Base-by-base conservation (phyloP, 2,888 invertebrate species). In the Ochlodes sylvanus region DNA sequence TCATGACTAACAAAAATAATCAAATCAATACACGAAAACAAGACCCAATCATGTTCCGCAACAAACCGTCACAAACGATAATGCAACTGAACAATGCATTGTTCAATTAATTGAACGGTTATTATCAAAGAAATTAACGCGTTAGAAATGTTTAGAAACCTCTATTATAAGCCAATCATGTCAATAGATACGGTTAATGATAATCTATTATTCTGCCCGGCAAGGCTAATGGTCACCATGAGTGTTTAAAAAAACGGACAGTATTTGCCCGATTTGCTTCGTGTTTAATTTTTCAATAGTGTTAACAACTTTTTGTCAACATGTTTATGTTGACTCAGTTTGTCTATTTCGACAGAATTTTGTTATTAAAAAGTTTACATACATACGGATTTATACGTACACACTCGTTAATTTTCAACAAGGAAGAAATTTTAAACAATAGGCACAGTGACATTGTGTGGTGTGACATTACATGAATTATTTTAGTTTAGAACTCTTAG, bases 51-150 rank as follows among this genome's bases (percentile, higher is more conserved):
- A 14, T 41, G 38, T 57, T 50, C 32, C n/a, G 60, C 17, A 60
- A 71, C 68, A 68, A 66, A 70, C 55, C 60, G 58, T 68, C 44
- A 62, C 47, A 62, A 42, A 58, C 2, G 27, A 15, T 34, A 56
- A 41, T 38, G 62, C 61, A 56, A 68, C 21, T 27, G 67, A 68
- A 62, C 68, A 63, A 65, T 65, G 27, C 52, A 68, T 63, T 63
- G 68, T 68, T 68, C 57, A 68, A 68, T 68, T 62, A 68, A 68
- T 57, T 57, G 63, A 63, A 63, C 63, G 41, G 63, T 68, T 63
- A 68, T 68, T 68, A 63, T 63, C 63, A 68, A 63, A 27, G 68
- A 68, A 68, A 68, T 68, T 63, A 68, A 68, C 63, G 68, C 34
- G 41, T 56, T 42, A 12, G 56, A 57, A 62, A 62, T 63, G 52